A percentile compares a stretch with the other conserved stretches of the same genome.
phyloP scores from a whole-genome alignment of 2,888 invertebrate species.

The Latrodectus hesperus region DNA sequence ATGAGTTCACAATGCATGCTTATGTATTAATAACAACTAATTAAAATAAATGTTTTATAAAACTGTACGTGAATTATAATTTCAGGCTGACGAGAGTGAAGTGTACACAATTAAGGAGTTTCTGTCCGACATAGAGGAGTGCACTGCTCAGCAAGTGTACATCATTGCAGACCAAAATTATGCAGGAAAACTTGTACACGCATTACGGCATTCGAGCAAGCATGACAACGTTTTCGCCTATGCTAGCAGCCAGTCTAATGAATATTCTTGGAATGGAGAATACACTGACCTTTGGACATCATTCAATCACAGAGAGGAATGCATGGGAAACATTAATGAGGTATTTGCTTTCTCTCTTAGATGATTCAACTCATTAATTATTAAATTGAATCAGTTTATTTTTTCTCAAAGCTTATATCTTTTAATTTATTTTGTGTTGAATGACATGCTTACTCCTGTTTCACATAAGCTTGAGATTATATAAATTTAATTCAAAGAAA shows the following conservation, averaged over 20 bases:
- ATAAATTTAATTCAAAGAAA: too few relatives aligned
- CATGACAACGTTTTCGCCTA: constrained; percentile 75
- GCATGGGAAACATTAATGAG: constrained; percentile 74
- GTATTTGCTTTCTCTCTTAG: constrained; percentile 71
- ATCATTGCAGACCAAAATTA: constrained; percentile 77
- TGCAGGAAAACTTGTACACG: constrained; percentile 75
- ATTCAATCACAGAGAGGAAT: constrained; percentile 73
- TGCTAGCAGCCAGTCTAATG: constrained; percentile 74
- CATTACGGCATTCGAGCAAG: constrained; percentile 73
- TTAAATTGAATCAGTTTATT: too few relatives aligned
- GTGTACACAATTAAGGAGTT: constrained; percentile 77
- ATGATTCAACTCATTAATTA: too few relatives aligned
- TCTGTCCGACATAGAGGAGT: constrained; percentile 76
- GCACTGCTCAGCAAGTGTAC: constrained; percentile 76
- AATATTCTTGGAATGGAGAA: constrained; percentile 74
- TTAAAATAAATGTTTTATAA: too few relatives aligned
- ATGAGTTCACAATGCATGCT: too few relatives aligned
- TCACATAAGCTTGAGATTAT: too few relatives aligned
- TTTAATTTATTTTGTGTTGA: too few relatives aligned
- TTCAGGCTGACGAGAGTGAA: constrained; percentile 76
- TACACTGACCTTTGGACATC: constrained; percentile 74
- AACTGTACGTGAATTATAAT: not conserved
- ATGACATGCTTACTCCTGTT: too few relatives aligned
- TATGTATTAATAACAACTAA: too few relatives aligned
- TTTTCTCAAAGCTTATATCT: too few relatives aligned